Conservation (phyloP, 2,888 invertebrate species). For the Idaea straminata region DNA sequence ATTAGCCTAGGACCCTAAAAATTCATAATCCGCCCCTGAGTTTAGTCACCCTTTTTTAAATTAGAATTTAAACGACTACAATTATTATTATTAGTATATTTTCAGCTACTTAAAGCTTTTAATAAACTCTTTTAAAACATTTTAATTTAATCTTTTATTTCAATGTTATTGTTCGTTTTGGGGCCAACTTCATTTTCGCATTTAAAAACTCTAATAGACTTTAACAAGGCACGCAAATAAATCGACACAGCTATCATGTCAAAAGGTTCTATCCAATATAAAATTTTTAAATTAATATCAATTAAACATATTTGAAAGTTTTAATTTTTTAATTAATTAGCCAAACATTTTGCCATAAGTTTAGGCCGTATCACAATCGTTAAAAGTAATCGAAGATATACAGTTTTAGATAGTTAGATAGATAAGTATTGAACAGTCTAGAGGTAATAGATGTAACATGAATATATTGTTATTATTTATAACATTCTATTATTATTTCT, state of each 20-base stretch:
- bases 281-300: conserved; percentile 12
- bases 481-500: conserved; percentile 10
- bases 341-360: conserved; percentile 5
- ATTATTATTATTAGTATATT: conserved; percentile 9
- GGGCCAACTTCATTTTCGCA: conserved; percentile 12
- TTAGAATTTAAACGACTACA: not conserved
- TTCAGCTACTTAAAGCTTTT: conserved; percentile 31
- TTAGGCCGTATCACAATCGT: conserved; percentile 17
- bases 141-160: conserved; percentile 14
- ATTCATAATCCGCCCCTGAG: not conserved
- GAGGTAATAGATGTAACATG: conserved; percentile 14
- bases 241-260: conserved; percentile 28
- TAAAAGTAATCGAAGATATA: conserved; percentile 3
- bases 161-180: conserved; percentile 10
- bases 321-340: conserved; percentile 7
- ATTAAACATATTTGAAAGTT: conserved; percentile 2
- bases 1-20: too few relatives aligned
- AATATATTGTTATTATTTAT: conserved; percentile 13
- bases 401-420: not conserved
- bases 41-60: not conserved
- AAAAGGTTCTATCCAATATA: conserved; percentile 10
- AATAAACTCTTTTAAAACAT: conserved; percentile 28
- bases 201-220: conserved; percentile 11
- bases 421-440: conserved; percentile 9
- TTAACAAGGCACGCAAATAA: conserved; percentile 55